Conservation (phyloP, 1,140 invertebrate species). For the Octopus sinensis region DNA sequence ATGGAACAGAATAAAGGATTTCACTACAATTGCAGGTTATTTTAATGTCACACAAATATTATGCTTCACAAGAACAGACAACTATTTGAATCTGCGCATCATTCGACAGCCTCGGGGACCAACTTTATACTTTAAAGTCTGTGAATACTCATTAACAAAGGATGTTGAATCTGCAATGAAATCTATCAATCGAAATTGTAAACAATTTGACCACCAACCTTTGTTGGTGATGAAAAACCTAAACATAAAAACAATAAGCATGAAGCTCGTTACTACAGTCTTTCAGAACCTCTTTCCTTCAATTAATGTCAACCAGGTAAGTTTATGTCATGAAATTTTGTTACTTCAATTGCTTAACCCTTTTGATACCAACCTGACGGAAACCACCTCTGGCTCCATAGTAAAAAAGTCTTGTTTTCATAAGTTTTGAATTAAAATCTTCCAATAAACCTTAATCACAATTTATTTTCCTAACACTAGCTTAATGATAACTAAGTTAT, state of each 20-base stretch:
- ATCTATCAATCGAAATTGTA: conserved; percentile 68
- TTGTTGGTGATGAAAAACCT: conserved; percentile 93
- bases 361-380: no score
- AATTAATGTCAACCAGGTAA: conserved; percentile 84
- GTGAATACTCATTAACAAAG: conserved; percentile 75
- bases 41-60: conserved; percentile 87
- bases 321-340: conserved; percentile 1
- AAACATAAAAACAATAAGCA: conserved; percentile 69
- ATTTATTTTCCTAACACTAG: no score
- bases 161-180: conserved; percentile 83
- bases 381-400: no score
- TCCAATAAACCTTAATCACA: no score
- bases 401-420: no score
- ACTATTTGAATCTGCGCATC: conserved; percentile 79
- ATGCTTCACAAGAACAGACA: conserved; percentile 79
- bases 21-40: conserved; percentile 80
- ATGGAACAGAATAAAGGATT: conserved; percentile 88
- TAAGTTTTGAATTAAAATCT: no score
- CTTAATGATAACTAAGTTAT: no score
- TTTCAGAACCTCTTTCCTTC: conserved; percentile 99
- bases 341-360: no score
- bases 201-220: conserved; percentile 81
- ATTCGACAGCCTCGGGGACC: conserved; percentile 72
- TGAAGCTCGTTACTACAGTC: conserved; percentile 89
- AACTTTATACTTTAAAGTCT: conserved; percentile 77